Evolutionary conservation across 2,888 invertebrate genomes (phyloP).

Genomic region (Catocala fraxini): DNA sequence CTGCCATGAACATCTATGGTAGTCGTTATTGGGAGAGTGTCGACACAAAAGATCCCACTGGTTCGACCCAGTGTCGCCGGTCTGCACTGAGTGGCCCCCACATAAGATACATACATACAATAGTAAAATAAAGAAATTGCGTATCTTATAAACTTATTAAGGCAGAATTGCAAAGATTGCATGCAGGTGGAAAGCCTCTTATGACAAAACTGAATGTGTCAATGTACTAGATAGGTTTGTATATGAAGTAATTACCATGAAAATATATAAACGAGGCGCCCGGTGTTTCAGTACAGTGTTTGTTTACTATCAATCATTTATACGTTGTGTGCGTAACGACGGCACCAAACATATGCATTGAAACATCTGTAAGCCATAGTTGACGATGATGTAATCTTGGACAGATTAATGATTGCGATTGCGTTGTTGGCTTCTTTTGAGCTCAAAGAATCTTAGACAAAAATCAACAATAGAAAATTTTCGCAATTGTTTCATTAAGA

Average conservation of each 20-base stretch:
- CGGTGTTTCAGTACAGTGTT: conserved; percentile 42
- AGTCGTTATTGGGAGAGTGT: too few relatives aligned
- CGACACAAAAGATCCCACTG: too few relatives aligned
- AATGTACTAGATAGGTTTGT: conserved; percentile 9
- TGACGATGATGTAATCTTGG: background rate
- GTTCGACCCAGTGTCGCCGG: too few relatives aligned
- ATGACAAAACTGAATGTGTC: conserved; percentile 8
- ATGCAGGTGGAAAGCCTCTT: background rate
- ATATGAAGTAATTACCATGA: conserved; percentile 43
- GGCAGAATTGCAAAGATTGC: too few relatives aligned
- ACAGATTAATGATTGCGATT: background rate
- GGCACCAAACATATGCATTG: conserved; percentile 2
- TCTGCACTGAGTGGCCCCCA: too few relatives aligned
- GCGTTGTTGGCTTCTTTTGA: background rate
- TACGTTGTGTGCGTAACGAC: conserved; percentile 34
- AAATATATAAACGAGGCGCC: conserved; percentile 37
- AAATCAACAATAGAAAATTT: background rate
- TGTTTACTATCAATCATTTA: conserved; percentile 51
- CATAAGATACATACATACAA: too few relatives aligned
- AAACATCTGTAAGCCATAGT: conserved; percentile 1
- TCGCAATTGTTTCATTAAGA: background rate
- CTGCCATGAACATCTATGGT: too few relatives aligned
- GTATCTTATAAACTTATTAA: too few relatives aligned
- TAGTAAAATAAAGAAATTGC: too few relatives aligned
- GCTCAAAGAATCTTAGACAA: background rate